Conservation (phyloP, 2,888 invertebrate genomes). For the Ichneumon xanthorius region DNA sequence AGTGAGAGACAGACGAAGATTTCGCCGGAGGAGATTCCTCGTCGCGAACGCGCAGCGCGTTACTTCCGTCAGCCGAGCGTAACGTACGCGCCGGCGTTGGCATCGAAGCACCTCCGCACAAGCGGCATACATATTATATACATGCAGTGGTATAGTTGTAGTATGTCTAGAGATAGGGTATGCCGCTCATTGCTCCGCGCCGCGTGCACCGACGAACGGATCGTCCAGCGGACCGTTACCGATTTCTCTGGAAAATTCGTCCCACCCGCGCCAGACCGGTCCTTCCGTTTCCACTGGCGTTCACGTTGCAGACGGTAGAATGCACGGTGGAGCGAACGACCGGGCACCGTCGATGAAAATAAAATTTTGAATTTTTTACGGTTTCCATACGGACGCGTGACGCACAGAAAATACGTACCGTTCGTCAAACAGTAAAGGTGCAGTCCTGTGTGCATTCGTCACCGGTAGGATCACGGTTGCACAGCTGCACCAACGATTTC, state of each 20-base stretch:
- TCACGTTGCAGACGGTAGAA: constrained; percentile 23
- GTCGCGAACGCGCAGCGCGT: constrained; percentile 59
- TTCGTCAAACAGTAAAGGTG: background rate
- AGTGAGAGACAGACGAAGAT: constrained; percentile 56
- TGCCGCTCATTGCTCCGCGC: constrained; percentile 41
- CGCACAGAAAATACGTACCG: constrained; percentile 2
- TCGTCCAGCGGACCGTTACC: constrained; percentile 71
- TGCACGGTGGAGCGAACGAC: constrained; percentile 37
- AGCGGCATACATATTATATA: constrained; percentile 41
- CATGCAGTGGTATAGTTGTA: constrained; percentile 3
- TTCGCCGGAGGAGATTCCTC: constrained; percentile 66
- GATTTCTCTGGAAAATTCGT: constrained; percentile 68
- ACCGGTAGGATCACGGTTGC: background rate
- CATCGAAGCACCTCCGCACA: constrained; percentile 50
- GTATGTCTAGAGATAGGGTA: constrained; percentile 37
- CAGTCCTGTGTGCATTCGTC: background rate
- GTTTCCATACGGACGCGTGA: background rate
- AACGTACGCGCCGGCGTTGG: constrained; percentile 58
- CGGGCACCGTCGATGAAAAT: constrained; percentile 38
- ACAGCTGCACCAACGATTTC: background rate
- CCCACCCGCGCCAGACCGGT: constrained; percentile 38
- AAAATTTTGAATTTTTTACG: constrained; percentile 11
- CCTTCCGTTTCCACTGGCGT: constrained; percentile 49
- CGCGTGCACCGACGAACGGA: constrained; percentile 61
- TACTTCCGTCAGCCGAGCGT: constrained; percentile 67